Evolutionary conservation across 2,797 vertebrate species (phyloP), one percentile per base, ranked within the genome.

Genomic region (Acropternis orthonyx): DNA sequence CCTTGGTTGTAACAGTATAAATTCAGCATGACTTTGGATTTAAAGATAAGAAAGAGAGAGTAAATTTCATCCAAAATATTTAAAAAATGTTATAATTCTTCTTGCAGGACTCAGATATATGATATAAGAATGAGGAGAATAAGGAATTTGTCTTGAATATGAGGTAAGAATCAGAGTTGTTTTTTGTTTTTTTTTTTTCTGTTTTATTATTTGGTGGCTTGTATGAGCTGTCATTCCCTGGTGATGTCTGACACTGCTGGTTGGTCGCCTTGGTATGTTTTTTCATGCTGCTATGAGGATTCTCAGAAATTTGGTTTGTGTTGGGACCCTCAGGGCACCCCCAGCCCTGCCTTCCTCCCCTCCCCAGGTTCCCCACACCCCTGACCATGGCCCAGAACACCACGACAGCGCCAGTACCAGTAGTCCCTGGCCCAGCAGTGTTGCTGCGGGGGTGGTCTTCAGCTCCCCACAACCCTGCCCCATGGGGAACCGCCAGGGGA

Each of bases 361-460:
- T 16, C 8, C 5, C 1, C 3, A 46, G 10, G 3, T 19, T 81
- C 3, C 5, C 37, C 14, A 1, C 41, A 55, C 1, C 5, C 11
- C n/a, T 61, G 28, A 5, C 27, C 17, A 58, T 3, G 3, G 10
- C 20, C 26, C 55, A 52, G 26, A 14, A n/a, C 13, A n/a, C 15
- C 49, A 48, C 8, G 2, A 17, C 7, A 34, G 10, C 4, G 17
- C 23, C 12, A 9, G 46, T 9, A 3, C 14, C 12, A 4, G 3
- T 54, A 43, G 41, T 15, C 26, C 24, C 14, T 23, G 32, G n/a
- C 32, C 30, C 27, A 43, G 20, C 2, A 2, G 6, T 3, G 5
- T 1, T 4, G 3, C 20, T 34, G 9, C 32, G 67, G 37, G 21
- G 43, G 2, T 7, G 1, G 0, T 26, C 8, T 74, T 43, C 55